These are phyloP conservation scores for Marcusenius ussheri DNA, from an alignment of 2,113 vertebrate genomes.

Conservation along the genomic window DNA sequence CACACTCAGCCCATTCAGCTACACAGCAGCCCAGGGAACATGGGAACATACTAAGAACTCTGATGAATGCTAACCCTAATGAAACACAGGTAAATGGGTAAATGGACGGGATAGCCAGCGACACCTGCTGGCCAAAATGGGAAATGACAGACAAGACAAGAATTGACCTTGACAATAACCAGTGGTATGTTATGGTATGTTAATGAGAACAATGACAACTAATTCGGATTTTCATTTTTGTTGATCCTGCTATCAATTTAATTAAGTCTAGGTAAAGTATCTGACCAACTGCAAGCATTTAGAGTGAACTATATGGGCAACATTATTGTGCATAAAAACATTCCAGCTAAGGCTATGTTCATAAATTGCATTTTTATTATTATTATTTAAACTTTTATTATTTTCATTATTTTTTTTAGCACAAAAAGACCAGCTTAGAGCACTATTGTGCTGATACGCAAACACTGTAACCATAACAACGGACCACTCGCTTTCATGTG, in stretches of 20 bases:
- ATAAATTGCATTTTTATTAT: neutral
- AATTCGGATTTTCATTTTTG: neutral
- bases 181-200: neutral
- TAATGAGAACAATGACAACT: neutral
- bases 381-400: neutral
- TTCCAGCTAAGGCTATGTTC: neutral
- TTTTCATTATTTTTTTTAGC: neutral
- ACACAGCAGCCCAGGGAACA: neutral
- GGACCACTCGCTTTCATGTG: neutral
- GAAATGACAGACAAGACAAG: neutral
- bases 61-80: neutral
- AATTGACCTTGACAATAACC: neutral
- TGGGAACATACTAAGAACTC: neutral
- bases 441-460: neutral
- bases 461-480: conserved; percentile 1
- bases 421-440: neutral
- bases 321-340: neutral
- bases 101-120: neutral
- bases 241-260: neutral
- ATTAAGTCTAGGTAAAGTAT: neutral
- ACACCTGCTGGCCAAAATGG: neutral
- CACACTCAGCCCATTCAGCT: neutral
- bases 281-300: neutral
- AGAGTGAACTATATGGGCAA: neutral
- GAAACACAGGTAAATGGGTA: neutral